Percentiles rank a stretch among this genome's conserved stretches.
phyloP scores from a whole-genome alignment of 2,888 invertebrate genomes.

The Patella caerulea region DNA sequence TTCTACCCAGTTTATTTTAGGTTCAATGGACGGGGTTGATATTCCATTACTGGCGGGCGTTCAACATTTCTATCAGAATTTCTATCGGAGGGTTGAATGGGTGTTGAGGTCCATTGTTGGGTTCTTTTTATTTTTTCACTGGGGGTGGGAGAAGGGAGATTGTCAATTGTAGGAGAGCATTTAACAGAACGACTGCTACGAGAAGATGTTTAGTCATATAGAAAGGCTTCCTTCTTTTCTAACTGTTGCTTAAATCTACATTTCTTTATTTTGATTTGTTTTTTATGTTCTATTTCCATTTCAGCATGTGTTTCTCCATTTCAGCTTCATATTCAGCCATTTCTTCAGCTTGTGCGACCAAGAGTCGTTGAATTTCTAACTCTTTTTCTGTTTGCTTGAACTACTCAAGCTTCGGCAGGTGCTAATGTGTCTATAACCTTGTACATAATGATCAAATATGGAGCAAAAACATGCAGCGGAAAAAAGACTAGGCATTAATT shows the following conservation, averaged over 20 bases:
- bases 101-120: neutral
- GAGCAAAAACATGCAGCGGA: no score
- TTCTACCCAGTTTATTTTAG: neutral
- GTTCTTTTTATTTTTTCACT: neutral
- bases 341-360: neutral
- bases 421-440: no score
- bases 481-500: no score
- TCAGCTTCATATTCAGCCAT: neutral
- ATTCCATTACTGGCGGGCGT: neutral
- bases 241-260: neutral
- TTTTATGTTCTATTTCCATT: neutral
- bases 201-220: neutral
- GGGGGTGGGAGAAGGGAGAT: neutral
- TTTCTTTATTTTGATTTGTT: neutral
- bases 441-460: no score
- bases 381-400: neutral
- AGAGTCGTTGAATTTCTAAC: neutral
- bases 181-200: neutral
- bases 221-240: neutral
- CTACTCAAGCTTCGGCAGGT: neutral
- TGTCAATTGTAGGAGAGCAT: neutral
- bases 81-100: neutral
- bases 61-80: neutral
- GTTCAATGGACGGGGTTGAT: neutral
- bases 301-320: neutral